Evolutionary conservation across 2,113 vertebrate species (phyloP).

Genomic region (Sapayoa aenigma): DNA sequence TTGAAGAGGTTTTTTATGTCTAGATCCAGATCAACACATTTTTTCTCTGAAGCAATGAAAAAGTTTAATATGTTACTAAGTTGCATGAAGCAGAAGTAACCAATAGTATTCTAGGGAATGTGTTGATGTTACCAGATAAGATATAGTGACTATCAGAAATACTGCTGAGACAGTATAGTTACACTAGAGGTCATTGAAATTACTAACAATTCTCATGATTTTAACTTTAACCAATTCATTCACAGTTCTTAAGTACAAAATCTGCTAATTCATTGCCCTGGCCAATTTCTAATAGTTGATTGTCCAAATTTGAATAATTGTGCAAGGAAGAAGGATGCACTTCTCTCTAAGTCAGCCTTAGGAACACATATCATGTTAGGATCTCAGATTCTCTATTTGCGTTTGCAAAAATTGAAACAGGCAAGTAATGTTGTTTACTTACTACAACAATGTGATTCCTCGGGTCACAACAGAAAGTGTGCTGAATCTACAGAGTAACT

Average conservation of each 20-base stretch:
- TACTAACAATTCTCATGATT: neutral
- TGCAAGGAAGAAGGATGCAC: neutral
- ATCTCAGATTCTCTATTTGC: neutral
- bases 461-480: neutral
- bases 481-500: neutral
- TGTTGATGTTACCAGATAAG: neutral
- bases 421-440: neutral
- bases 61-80: neutral
- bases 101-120: neutral
- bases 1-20: fast-evolving
- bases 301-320: neutral
- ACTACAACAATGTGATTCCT: neutral
- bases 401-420: neutral
- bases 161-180: neutral
- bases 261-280: neutral
- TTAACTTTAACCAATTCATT: neutral
- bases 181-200: neutral
- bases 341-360: neutral
- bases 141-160: neutral
- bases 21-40: neutral
- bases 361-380: fast-evolving
- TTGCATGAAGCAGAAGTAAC: neutral
- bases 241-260: neutral
- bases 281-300: neutral
- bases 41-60: neutral